Base-by-base conservation (phyloP, 2,888 invertebrate genomes). In the Brachypalpus laphriformis region DNA sequence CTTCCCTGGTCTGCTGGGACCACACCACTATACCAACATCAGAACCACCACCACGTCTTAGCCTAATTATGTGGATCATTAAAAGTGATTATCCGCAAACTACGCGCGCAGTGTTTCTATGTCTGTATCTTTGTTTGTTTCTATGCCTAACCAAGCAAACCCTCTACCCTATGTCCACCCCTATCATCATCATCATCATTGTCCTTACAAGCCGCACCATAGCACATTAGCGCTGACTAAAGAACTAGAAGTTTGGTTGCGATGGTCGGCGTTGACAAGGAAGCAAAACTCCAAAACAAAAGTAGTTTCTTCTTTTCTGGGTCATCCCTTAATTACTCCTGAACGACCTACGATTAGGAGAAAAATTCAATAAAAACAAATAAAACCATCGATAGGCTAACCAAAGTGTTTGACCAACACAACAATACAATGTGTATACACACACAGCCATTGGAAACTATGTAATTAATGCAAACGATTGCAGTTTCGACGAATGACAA, bases 11-110 rank as follows among this genome's bases (percentile, higher is more conserved):
- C 63, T 68, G 40, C 11, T 76, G 42, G 37, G 45, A 40, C 68
- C 47, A n/a, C 22, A 63, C 34, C 18, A 45, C 45, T 31, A 18
- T 49, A 1, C 37, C 28, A 20, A 31, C 65, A 66, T 47, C 72
- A 66, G 37, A 34, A 78, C 54, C 56, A 40, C 70, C 34, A 56
- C 49, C 61, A 70, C 83, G 61, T 70, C 83, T 74, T 80, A 75
- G 80, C 74, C 83, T 80, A 83, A 83, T 80, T 83, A 80, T 83
- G 49, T 70, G 74, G 80, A 80, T 75, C 83, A 80, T 83, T 83
- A 83, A 83, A 83, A 70, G 80, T 80, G 80, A 83, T 83, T 80
- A 80, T 83, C 83, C 70, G 40, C 74, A 83, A 83, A 83, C 74
- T 70, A 74, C 61, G 74, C 61, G 61, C 47, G 68, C 37, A 56